Evolutionary conservation across 2,113 vertebrate genomes (phyloP).

Genomic region (Brienomyrus longianalis): DNA sequence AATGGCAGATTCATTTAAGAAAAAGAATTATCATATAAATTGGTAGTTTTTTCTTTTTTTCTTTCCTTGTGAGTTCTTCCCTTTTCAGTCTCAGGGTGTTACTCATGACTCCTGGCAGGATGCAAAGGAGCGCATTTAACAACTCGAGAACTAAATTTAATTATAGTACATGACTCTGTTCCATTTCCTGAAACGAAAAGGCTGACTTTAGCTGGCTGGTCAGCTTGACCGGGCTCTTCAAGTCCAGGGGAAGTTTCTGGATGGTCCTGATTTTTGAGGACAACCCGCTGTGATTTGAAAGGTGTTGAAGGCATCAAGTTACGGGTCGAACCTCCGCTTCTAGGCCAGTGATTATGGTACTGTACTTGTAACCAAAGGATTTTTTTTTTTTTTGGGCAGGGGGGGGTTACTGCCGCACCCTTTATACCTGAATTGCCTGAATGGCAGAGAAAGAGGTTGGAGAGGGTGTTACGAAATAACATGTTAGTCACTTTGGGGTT

Average conservation of each 20-base stretch:
- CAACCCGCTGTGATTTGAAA: background rate
- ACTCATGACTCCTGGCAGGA: background rate
- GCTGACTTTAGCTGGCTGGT: background rate
- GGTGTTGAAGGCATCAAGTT: background rate
- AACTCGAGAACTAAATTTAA: background rate
- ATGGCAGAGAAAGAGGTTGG: background rate
- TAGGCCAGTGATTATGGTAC: background rate
- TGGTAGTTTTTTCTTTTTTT: background rate
- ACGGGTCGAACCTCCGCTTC: background rate
- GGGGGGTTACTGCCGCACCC: background rate
- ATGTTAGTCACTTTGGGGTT: background rate
- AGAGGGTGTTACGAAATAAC: background rate
- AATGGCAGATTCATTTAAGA: slow-evolving; percentile 21
- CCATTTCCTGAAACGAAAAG: background rate
- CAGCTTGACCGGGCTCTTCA: background rate
- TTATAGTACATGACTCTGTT: background rate
- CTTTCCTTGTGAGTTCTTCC: background rate
- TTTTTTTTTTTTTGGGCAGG: background rate
- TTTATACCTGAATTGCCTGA: background rate
- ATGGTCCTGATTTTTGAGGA: background rate
- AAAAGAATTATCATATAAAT: slow-evolving; percentile 32
- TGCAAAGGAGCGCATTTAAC: background rate
- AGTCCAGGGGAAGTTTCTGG: background rate
- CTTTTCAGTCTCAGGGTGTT: slow-evolving; percentile 4
- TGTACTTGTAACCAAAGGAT: background rate